Conservation (phyloP, 2,113 vertebrate genomes). For the Myxocyprinus asiaticus region DNA sequence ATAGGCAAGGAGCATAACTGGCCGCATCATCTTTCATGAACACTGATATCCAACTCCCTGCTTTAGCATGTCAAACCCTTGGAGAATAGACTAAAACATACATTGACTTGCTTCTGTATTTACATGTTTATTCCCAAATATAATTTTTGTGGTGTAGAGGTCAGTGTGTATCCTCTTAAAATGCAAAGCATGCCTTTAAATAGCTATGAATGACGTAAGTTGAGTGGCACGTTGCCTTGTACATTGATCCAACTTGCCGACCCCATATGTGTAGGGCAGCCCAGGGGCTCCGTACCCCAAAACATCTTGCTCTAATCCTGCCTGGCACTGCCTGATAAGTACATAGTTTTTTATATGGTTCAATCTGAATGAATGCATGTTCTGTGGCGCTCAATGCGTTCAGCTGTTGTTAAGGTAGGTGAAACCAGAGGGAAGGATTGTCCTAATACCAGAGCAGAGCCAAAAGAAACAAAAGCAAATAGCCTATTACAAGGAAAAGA, state of each 20-base stretch:
- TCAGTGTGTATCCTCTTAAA: slow-evolving; percentile 26
- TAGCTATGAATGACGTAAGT: slow-evolving; percentile 32
- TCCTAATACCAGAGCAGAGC: slow-evolving; percentile 58
- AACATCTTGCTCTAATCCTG: slow-evolving; percentile 47
- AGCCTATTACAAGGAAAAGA: slow-evolving; percentile 56
- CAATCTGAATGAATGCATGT: slow-evolving; percentile 21
- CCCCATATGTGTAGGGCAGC: slow-evolving; percentile 28
- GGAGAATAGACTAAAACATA: slow-evolving; percentile 21
- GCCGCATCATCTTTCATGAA: slow-evolving; percentile 1
- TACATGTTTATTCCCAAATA: slow-evolving; percentile 28
- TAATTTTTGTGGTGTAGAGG: slow-evolving; percentile 28
- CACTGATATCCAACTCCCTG: slow-evolving; percentile 26
- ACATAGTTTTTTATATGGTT: slow-evolving; percentile 12
- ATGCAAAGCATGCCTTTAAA: slow-evolving; percentile 40
- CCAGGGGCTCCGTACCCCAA: slow-evolving; percentile 17
- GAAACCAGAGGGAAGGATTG: slow-evolving; percentile 64
- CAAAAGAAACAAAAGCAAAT: slow-evolving; percentile 55
- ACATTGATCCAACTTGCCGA: slow-evolving; percentile 19
- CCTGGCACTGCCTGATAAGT: slow-evolving; percentile 46
- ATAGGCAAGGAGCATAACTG: slow-evolving; percentile 10
- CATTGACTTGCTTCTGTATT: slow-evolving; percentile 7
- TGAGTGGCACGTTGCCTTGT: slow-evolving; percentile 22
- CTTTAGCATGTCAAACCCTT: slow-evolving; percentile 24
- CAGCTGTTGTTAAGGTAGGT: slow-evolving; percentile 54
- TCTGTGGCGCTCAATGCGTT: slow-evolving; percentile 34